Evolutionary conservation across 2,113 vertebrate species (phyloP).

Genomic region (Toxotes jaculatrix): DNA sequence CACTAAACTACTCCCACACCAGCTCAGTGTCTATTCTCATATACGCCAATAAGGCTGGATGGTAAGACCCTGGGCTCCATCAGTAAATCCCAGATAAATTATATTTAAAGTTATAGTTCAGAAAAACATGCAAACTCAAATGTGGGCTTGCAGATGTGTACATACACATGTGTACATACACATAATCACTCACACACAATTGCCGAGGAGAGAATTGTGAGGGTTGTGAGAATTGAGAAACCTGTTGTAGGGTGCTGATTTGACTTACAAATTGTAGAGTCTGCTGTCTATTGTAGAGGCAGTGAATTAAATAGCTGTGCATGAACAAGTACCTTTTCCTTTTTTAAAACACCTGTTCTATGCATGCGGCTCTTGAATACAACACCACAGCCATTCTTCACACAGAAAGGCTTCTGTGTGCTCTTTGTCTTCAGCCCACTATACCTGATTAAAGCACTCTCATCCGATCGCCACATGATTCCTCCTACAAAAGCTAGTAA

Average conservation of each 20-base stretch:
- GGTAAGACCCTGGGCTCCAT: not conserved
- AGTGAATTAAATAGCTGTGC: slow-evolving; percentile 1
- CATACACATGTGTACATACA: not conserved
- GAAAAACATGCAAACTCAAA: not conserved
- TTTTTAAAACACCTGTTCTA: not conserved
- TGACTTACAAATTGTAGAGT: slow-evolving; percentile 50
- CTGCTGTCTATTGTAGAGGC: slow-evolving; percentile 1
- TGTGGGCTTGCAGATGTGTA: not conserved
- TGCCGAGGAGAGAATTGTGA: not conserved
- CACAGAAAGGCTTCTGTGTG: slow-evolving; percentile 4
- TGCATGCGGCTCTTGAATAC: slow-evolving; percentile 7
- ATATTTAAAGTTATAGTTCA: not conserved
- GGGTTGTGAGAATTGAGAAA: not conserved
- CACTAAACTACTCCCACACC: not conserved
- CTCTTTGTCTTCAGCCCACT: slow-evolving; percentile 38
- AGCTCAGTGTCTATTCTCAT: not conserved
- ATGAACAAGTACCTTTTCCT: not conserved
- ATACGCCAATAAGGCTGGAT: not conserved
- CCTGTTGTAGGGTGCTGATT: slow-evolving; percentile 14
- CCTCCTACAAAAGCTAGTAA: slow-evolving; percentile 28
- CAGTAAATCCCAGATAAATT: not conserved
- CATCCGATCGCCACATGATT: slow-evolving; percentile 29
- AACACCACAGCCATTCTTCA: not conserved
- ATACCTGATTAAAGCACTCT: slow-evolving; percentile 36
- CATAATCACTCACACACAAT: not conserved